Percentiles rank a stretch among this genome's conserved stretches.
Conservation (phyloP, 2,888 invertebrate species). For the Clepsis dumicolana region DNA sequence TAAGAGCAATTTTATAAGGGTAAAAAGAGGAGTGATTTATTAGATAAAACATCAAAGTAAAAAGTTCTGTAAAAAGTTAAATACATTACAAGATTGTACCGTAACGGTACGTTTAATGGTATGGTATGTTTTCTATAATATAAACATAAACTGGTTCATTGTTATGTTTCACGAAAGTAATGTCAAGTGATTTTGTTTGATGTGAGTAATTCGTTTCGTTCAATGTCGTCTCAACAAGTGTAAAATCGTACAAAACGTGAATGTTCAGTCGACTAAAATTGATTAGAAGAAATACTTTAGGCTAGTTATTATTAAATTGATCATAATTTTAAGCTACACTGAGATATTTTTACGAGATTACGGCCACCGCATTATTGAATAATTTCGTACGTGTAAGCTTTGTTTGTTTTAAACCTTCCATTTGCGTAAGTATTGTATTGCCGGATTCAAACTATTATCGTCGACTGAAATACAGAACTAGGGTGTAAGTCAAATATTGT, state of each 20-base stretch:
- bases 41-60: not conserved
- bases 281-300: too few relatives aligned
- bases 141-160: not conserved
- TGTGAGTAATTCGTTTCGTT: slow-evolving; percentile 16
- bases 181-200: not conserved
- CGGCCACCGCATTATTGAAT: slow-evolving; percentile 4
- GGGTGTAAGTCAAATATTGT: slow-evolving; percentile 56
- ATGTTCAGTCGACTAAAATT: slow-evolving; percentile 32
- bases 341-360: not conserved
- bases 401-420: not conserved
- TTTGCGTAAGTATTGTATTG: not conserved
- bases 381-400: not conserved
- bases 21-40: not conserved
- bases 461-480: slow-evolving; percentile 38
- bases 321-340: too few relatives aligned
- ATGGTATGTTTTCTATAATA: not conserved
- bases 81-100: not conserved
- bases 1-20: not conserved
- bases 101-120: too few relatives aligned
- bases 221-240: slow-evolving; percentile 6
- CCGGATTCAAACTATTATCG: slow-evolving; percentile 46
- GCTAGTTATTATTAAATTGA: not conserved
- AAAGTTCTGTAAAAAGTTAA: not conserved
- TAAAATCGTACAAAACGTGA: slow-evolving; percentile 26
- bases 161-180: not conserved